phyloP scores from a whole-genome alignment of 2,113 vertebrate genomes.

The Cyrtonyx montezumae region DNA sequence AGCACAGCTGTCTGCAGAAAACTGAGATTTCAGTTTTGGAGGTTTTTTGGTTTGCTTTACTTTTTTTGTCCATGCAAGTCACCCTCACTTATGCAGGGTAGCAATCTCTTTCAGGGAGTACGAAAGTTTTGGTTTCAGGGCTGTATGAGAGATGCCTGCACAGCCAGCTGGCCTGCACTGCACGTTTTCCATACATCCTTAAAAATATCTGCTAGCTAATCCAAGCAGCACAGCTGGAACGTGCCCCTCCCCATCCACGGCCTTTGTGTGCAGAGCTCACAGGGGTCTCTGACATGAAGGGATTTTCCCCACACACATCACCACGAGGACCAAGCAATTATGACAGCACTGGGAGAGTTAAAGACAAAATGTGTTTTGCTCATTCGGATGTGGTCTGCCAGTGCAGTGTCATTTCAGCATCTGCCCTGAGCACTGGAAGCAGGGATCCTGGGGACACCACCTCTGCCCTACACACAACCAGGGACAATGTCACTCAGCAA shows the following conservation, averaged over 20 bases:
- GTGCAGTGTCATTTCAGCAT: not conserved
- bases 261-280: not conserved
- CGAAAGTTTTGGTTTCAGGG: not conserved
- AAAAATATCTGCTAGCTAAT: not conserved
- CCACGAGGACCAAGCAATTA: not conserved
- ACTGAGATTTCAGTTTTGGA: not conserved
- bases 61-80: not conserved
- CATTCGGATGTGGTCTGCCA: not conserved
- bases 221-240: not conserved
- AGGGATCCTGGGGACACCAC: not conserved
- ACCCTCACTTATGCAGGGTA: not conserved
- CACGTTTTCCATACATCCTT: not conserved
- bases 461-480: too few relatives aligned
- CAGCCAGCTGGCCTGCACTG: not conserved
- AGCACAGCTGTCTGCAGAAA: not conserved
- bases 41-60: not conserved
- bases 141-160: not conserved
- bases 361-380: not conserved
- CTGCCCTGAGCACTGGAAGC: not conserved
- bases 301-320: not conserved
- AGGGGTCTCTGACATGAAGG: rapidly evolving
- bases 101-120: not conserved
- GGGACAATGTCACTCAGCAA: not conserved
- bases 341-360: not conserved
- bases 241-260: not conserved